Evolutionary conservation across 2,797 vertebrate species (phyloP).

Genomic region (Gymnothorax javanicus): DNA sequence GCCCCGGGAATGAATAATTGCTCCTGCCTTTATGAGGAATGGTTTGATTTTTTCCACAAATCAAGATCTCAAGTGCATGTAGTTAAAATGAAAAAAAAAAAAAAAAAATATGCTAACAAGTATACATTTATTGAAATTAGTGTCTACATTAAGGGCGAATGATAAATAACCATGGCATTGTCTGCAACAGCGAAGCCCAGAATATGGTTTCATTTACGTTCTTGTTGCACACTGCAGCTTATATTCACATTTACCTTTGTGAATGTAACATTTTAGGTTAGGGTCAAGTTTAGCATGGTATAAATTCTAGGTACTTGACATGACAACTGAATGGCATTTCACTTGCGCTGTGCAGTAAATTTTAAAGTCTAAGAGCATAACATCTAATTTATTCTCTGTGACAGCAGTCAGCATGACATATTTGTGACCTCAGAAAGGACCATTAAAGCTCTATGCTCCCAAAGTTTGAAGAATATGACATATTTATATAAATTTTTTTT

Average conservation of each 20-base stretch:
- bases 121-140: not conserved
- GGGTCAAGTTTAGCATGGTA: not conserved
- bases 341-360: not conserved
- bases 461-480: slow-evolving; percentile 78
- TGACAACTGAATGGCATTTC: not conserved
- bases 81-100: not conserved
- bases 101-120: not conserved
- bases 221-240: not conserved
- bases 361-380: slow-evolving; percentile 15
- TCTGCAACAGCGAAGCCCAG: slow-evolving; percentile 29
- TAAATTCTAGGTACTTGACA: slow-evolving; percentile 43
- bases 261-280: not conserved
- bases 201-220: not conserved
- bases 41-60: slow-evolving; percentile 64
- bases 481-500: slow-evolving; percentile 67
- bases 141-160: slow-evolving; percentile 3
- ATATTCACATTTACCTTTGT: not conserved
- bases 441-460: slow-evolving; percentile 78
- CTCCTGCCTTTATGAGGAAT: slow-evolving; percentile 57
- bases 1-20: slow-evolving; percentile 67
- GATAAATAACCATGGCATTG: not conserved
- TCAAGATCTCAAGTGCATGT: slow-evolving; percentile 50
- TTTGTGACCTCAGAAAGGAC: slow-evolving; percentile 71
- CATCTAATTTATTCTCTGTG: slow-evolving; percentile 61
- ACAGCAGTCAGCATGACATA: slow-evolving; percentile 66